Evolutionary conservation across 2,888 invertebrate genomes (phyloP), one percentile per base, ranked within the genome.

Genomic region (Vandiemenella viatica): DNA sequence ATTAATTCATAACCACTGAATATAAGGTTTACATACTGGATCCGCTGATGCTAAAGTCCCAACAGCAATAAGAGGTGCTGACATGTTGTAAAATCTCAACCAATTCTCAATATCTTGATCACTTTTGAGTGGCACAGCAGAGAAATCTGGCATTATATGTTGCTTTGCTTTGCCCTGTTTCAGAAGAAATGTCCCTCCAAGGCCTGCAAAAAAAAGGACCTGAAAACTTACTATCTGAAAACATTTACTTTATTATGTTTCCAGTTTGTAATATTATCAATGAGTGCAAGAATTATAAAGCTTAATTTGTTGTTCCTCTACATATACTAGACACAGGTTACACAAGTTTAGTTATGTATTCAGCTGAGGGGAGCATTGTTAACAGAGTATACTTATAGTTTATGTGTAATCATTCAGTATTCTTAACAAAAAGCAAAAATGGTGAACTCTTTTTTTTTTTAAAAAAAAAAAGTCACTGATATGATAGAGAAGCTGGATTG

Each of bases 111-210:
- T 75, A 59, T 83, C 80, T 6, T 73, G 74, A 58, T 87, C 82
- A 10, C 74, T 75, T 47, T 72, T 71, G 47, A 97, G 67, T 17
- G 90, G 84, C 1, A 70, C 71, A 50, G 69, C 63, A 1, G 90
- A 85, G 69, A 96, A 97, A 64, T 92, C 90, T 32, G 89, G 85
- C 97, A 98, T 97, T 55, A 98, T 83, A 69, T 98, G 97, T 63
- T 89, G 81, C 64, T 85, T 84, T 1, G 80, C 89, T 63, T 77
- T 78, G 1, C 96, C 96, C 55, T 76, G 73, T 58, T 80, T 81
- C 46, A 97, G 67, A 46, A 91, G 61, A 67, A 97, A 96, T 38
- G 81, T 75, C 48, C 97, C 97, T 50, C 95, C 96, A 50, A 97
- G 64, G 48, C 87, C 90, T 82, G 61, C 13, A 38, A 38, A 10